Evolutionary conservation across 2,113 vertebrate genomes (phyloP), one percentile per base, ranked within the genome.

Genomic region (Periophthalmus modestus): DNA sequence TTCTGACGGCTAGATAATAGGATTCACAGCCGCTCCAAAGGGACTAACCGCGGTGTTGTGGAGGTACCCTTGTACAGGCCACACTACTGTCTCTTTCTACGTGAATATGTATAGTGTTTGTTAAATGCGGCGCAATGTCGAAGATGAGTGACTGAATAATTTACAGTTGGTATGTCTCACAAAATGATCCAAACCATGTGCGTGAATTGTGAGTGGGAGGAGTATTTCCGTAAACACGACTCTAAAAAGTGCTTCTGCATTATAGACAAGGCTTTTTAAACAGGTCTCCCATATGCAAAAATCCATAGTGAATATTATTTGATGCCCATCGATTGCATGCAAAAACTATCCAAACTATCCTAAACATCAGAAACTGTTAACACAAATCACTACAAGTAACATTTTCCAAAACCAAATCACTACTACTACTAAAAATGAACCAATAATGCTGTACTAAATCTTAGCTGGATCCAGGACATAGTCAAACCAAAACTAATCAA

Each of bases 1-100:
- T 95, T 95, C 93, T 96, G 95, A 95, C 92, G 94, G 95, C 94
- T 93, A 93, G 94, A 95, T 97, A 97, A 97, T 95, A 95, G 95
- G 95, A 96, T 96, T 96, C 96, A 95, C 94, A 54, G 95, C 75
- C 95, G 95, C 94, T 95, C 94, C 90, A 90, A 93, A 93, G 91
- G 93, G 92, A 93, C 91, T 90, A 89, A 92, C 90, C 85, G 81
- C 82, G 85, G 89, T 92, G 92, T 76, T 80, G 93, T 89, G 89
- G 89, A 92, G 91, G 77, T 77, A 89, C 93, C 86, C 82, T 74
- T 91, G 85, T 87, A 59, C 13, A 76, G 90, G 92, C 92, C 90
- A 69, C 88, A 57, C 69, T 69, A 12, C 19, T n/a, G 73, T 90
- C 80, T 86, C 79, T 81, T 74, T 67, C 57, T 76, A 79, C 83